A percentile compares a stretch with the other conserved stretches of the same genome.
Conservation (phyloP, 2,888 invertebrate species). For the Lithophane semibrunnea region DNA sequence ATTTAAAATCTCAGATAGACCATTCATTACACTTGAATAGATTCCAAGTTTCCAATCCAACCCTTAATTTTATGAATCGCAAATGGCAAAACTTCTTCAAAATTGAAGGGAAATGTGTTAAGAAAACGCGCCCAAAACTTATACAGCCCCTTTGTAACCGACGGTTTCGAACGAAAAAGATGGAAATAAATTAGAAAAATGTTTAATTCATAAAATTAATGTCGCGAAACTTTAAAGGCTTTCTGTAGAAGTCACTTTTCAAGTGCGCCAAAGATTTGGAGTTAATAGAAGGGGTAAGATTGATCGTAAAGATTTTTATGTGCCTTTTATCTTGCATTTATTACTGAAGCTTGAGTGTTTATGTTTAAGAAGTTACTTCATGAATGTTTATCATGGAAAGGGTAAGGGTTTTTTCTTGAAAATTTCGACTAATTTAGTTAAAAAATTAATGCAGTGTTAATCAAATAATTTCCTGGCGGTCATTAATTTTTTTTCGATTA, state of each 20-base stretch:
- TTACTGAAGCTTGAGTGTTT: slow-evolving; percentile 2
- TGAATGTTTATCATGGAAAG: not conserved
- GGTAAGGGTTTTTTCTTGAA: not conserved
- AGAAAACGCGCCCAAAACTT: slow-evolving; percentile 56
- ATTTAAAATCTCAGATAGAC: slow-evolving; percentile 27
- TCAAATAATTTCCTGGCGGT: not conserved
- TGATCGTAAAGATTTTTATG: slow-evolving; percentile 16
- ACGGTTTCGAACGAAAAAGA: slow-evolving; percentile 43
- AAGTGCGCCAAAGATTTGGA: slow-evolving; percentile 45
- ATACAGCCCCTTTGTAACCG: slow-evolving; percentile 33
- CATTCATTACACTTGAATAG: slow-evolving; percentile 50
- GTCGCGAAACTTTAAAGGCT: slow-evolving; percentile 69
- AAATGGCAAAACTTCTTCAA: slow-evolving; percentile 60
- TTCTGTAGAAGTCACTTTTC: slow-evolving; percentile 68
- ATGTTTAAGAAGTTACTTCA: not conserved
- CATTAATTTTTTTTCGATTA: too few relatives aligned
- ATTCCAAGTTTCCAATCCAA: slow-evolving; percentile 51
- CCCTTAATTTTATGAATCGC: slow-evolving; percentile 52
- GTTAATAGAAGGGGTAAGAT: slow-evolving; percentile 15
- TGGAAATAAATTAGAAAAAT: slow-evolving; percentile 71
- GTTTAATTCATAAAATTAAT: slow-evolving; percentile 76
- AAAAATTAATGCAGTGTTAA: not conserved
- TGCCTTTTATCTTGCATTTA: slow-evolving; percentile 48
- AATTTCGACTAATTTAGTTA: not conserved
- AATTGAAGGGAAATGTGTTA: slow-evolving; percentile 49